Evolutionary conservation across 2,888 invertebrate species (phyloP), one percentile per base, ranked within the genome.

Genomic region (Drosophila tripunctata): DNA sequence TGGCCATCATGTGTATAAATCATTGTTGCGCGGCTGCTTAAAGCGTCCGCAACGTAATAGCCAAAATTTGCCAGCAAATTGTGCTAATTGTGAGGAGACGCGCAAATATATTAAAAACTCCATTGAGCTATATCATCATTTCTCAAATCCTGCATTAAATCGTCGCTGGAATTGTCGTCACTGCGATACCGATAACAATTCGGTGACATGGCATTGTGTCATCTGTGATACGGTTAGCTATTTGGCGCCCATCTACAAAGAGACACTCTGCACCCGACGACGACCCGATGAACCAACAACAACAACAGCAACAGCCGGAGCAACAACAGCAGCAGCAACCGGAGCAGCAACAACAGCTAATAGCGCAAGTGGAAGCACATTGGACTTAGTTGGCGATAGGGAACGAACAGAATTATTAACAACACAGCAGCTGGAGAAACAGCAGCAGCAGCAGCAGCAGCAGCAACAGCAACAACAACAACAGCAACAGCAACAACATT

Each of bases 161-260:
- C 91, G 91, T 12, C 90, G 90, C 14, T 92, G 92, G 92, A 89
- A 90, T 43, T 92, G 92, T 65, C 90, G 90, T 67, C 86, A 88
- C 70, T 91, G 91, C 75, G 89, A 89, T 56, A 84, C 90, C 43
- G 90, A 90, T 68, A 91, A 91, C 76, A 91, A 90, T 76, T 90
- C 91, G n/a, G 91, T 92, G 35, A 91, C 92, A 65, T 92, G 92
- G 91, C 92, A 92, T 62, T 92, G 92, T 76, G 85, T 92, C 40
- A 91, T 91, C 69, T 92, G 92, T 79, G 90, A 91, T 75, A 90
- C 89, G 41, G 92, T 92, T 40, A 92, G 92, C 75, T 90, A 90
- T 75, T 81, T 91, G 69, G 92, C 92, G 40, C 92, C 92, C 65
- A 91, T 92, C 40, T 92, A 92, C 67, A 92, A 92, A 73, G 91